Conservation (phyloP, 2,797 vertebrate genomes). For the Acrossocheilus fasciatus region DNA sequence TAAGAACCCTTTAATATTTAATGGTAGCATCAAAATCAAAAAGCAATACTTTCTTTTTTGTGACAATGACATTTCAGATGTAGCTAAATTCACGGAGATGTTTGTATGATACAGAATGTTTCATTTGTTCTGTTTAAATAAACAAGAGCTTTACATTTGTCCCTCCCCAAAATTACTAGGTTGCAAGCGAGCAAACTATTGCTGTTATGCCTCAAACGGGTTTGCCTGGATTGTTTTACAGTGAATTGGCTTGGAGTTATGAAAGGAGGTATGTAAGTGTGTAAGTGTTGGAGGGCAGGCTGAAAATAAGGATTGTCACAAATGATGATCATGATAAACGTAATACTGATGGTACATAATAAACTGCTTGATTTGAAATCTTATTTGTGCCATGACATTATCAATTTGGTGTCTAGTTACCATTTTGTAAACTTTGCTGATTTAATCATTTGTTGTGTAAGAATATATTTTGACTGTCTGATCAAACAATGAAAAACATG, state of each 20-base stretch:
- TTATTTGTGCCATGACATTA: constrained; percentile 24
- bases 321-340: constrained; percentile 33
- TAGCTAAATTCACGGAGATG: neutral
- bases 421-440: neutral
- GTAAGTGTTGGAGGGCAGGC: neutral
- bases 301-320: constrained; percentile 37
- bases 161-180: constrained; percentile 16
- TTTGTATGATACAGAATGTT: constrained; percentile 38
- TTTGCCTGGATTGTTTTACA: constrained; percentile 37
- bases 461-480: neutral
- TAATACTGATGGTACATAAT: constrained; percentile 53
- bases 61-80: constrained; percentile 31
- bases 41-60: constrained; percentile 51
- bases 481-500: neutral
- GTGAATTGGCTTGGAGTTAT: constrained; percentile 28
- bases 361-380: constrained; percentile 58
- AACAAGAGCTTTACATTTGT: constrained; percentile 27
- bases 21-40: constrained; percentile 40
- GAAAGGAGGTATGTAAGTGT: neutral
- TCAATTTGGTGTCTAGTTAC: neutral
- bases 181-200: constrained; percentile 38
- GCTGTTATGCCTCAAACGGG: constrained; percentile 42
- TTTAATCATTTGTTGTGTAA: neutral
- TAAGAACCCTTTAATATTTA: constrained; percentile 31
- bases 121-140: constrained; percentile 32